Percentiles rank a stretch among this genome's conserved stretches.
phyloP scores from a whole-genome alignment of 2,888 invertebrate genomes.

The Conops quadrifasciatus region DNA sequence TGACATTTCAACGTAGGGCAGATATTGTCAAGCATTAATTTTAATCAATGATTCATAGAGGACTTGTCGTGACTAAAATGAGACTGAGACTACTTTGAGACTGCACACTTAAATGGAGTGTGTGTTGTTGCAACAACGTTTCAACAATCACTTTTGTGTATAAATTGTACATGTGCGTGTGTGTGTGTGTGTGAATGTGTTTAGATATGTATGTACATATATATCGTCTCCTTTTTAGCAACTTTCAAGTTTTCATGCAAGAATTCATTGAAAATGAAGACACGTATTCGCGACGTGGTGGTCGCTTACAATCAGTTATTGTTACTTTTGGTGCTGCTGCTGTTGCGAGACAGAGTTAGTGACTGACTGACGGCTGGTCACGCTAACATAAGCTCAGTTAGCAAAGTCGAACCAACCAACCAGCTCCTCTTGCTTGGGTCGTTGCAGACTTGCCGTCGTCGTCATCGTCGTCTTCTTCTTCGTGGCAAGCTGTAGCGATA shows the following conservation, averaged over 20 bases:
- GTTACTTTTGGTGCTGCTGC: not conserved
- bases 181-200: constrained; percentile 4
- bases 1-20: too few species aligned
- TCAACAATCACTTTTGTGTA: too few species aligned
- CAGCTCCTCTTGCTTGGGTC: not conserved
- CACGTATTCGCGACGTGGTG: constrained; percentile 34
- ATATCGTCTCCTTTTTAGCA: not conserved
- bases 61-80: too few species aligned
- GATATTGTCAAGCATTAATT: too few species aligned
- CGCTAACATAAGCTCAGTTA: not conserved
- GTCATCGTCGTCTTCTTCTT: constrained; percentile 12
- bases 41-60: too few species aligned
- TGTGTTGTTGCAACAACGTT: not conserved
- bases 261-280: constrained; percentile 16
- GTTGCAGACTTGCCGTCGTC: constrained; percentile 31
- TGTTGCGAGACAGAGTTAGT: not conserved
- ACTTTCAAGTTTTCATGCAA: not conserved
- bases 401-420: not conserved
- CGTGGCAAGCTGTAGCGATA: too few species aligned
- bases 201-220: too few species aligned
- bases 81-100: not conserved
- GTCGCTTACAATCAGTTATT: constrained; percentile 5
- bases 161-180: too few species aligned
- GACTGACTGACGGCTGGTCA: not conserved
- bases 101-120: not conserved